A percentile compares a stretch with the other conserved stretches of the same genome.
Evolutionary conservation across 2,113 vertebrate genomes (phyloP).

Genomic region (Nannospalax galili): DNA sequence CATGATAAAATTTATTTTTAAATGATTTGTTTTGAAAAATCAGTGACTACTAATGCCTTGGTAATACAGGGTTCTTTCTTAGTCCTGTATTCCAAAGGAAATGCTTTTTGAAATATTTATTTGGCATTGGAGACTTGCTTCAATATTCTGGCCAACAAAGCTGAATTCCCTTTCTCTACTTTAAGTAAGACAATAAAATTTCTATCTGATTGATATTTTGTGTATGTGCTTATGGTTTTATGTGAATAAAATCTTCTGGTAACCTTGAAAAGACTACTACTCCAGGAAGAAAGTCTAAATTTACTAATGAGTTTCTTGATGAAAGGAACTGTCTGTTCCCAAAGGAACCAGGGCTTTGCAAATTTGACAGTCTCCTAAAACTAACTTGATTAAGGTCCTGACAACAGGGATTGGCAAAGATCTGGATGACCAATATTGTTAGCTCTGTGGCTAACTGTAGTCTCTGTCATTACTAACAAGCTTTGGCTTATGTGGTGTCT

Average conservation of each 20-base stretch:
- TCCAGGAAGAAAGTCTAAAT: not conserved
- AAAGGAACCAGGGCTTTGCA: not conserved
- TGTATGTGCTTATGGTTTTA: not conserved
- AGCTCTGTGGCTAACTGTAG: not conserved
- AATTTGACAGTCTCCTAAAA: not conserved
- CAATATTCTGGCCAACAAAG: not conserved
- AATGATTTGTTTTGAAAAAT: not conserved
- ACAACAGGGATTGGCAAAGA: not conserved
- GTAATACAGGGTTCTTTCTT: not conserved
- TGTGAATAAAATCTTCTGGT: not conserved
- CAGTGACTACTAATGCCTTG: not conserved
- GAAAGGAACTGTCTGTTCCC: not conserved
- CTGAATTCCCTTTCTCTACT: not conserved
- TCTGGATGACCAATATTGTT: not conserved
- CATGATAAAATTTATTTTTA: not conserved
- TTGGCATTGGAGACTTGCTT: not conserved
- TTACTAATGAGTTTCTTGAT: not conserved
- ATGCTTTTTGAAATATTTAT: slow-evolving; percentile 2
- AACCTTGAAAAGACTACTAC: not conserved
- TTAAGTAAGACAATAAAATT: not conserved
- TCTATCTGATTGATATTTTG: slow-evolving; percentile 23
- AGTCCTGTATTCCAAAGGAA: not conserved
- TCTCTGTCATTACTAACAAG: not conserved
- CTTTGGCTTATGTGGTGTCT: not conserved
- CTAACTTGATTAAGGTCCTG: not conserved